Evolutionary conservation across 2,113 vertebrate species (phyloP).

Genomic region (Pelodiscus sinensis): DNA sequence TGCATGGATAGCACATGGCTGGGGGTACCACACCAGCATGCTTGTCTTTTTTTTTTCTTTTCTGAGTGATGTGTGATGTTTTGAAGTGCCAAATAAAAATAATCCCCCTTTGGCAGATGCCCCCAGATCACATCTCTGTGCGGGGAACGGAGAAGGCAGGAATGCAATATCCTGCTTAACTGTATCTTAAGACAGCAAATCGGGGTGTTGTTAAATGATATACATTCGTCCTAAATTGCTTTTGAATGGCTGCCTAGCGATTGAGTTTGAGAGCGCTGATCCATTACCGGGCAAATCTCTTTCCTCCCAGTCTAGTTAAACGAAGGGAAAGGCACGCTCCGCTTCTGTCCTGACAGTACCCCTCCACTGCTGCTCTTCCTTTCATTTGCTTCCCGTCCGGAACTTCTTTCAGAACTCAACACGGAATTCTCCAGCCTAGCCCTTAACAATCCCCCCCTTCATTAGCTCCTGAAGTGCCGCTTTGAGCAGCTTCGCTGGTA

Average conservation of each 20-base stretch:
- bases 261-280: not conserved
- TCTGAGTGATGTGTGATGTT: not conserved
- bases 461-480: not conserved
- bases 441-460: not conserved
- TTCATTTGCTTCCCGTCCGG: not conserved
- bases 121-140: not conserved
- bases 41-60: not conserved
- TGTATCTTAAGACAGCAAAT: not conserved
- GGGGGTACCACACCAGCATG: not conserved
- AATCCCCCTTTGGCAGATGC: not conserved
- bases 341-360: not conserved
- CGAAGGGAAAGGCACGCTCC: not conserved
- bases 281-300: not conserved
- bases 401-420: not conserved
- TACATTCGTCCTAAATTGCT: rapidly evolving
- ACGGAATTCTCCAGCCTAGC: not conserved
- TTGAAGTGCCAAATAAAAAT: not conserved
- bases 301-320: not conserved
- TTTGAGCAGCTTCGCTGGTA: not conserved
- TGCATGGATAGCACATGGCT: too few species aligned
- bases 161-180: not conserved
- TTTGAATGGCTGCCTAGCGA: rapidly evolving
- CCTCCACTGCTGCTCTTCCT: not conserved
- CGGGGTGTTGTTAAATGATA: rapidly evolving
- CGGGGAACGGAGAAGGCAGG: not conserved